These are phyloP conservation scores for Pantelozetes paolii DNA, from an alignment of 2,888 invertebrate species.

Conservation along the genomic window DNA sequence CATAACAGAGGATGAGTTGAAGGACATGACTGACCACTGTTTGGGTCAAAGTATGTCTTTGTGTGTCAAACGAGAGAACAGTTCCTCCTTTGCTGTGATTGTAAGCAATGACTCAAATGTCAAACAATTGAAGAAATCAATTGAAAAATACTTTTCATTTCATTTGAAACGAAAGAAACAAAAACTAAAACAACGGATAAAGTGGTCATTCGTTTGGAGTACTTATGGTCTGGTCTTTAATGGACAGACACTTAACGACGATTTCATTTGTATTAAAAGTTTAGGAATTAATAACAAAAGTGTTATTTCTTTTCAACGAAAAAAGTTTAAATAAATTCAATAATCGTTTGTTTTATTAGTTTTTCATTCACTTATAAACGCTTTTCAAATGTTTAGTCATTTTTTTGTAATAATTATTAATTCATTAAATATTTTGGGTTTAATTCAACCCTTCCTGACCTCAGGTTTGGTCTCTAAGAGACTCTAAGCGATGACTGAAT, in stretches of 20 bases:
- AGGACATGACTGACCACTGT: not conserved
- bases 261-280: not conserved
- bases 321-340: not conserved
- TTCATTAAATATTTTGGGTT: too few species aligned
- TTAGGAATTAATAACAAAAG: not conserved
- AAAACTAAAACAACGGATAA: not conserved
- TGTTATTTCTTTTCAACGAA: not conserved
- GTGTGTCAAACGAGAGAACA: not conserved
- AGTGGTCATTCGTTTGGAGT: not conserved
- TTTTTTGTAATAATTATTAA: too few species aligned
- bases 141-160: not conserved
- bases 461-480: too few species aligned
- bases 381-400: too few species aligned
- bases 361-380: too few species aligned
- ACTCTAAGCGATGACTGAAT: too few species aligned
- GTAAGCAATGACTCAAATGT: conserved; percentile 1
- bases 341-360: not conserved
- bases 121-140: conserved; percentile 2
- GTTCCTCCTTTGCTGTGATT: not conserved
- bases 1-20: not conserved
- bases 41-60: not conserved
- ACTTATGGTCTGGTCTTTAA: not conserved
- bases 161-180: not conserved
- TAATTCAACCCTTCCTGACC: too few species aligned
- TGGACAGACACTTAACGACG: not conserved